Evolutionary conservation across 2,888 invertebrate species (phyloP), one percentile per base, ranked within the genome.

Genomic region (Drosophila prolongata): DNA sequence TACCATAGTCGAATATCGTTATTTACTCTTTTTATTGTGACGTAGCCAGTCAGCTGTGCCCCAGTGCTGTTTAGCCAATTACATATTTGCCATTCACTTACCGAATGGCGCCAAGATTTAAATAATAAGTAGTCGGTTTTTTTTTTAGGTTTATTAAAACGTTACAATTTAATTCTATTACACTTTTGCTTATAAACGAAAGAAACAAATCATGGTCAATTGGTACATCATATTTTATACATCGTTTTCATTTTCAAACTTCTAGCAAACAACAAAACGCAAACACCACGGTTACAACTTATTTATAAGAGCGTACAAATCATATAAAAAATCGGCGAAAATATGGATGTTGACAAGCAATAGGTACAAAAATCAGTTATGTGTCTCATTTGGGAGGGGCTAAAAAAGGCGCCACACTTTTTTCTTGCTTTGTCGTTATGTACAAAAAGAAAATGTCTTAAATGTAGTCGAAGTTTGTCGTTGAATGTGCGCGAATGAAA

Each of bases 151-250:
- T 81, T 83, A 89, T 86, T 86, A 86, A 87, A 86, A 89, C 82
- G 85, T 87, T 86, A 86, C 86, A 86, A 85, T 89, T 87, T 81
- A 85, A 89, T 76, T 76, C 85, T 86, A 86, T 89, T 89, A 86
- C 85, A 86, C 86, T 89, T 85, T 86, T 89, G 80, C 89, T 85
- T 89, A 89, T 85, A 89, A 89, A 86, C 82, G 89, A 86, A 89
- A 87, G 87, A 86, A 86, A 86, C 85, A 86, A 87, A 89, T 85
- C 79, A 81, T 86, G 82, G 89, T 86, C 89, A 86, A 87, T 85
- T 85, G 89, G 75, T 86, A 86, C 85, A 79, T 89, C 77, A 85
- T 89, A 84, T 87, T 89, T 89, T 89, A 87, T 89, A 81, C 88
- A 81, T 72, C 70, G 58, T 65, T 79, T 73, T 65, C 73, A 72